phyloP scores from a whole-genome alignment of 2,888 invertebrate species.

The Pachydiplax longipennis region DNA sequence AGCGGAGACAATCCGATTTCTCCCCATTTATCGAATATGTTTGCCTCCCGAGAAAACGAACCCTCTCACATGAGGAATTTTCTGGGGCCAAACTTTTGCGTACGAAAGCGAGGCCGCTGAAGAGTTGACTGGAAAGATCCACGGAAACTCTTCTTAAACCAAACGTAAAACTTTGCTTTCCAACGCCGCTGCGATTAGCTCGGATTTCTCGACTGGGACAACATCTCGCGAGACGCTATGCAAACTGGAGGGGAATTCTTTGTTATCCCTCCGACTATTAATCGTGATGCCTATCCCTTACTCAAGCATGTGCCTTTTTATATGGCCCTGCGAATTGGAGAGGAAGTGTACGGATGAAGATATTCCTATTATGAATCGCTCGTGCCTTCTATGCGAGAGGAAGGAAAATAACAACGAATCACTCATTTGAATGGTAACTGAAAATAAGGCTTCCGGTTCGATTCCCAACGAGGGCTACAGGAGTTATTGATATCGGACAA shows the following conservation, averaged over 20 bases:
- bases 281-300: neutral
- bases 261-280: constrained; percentile 20
- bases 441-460: no score
- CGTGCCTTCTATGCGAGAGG: no score
- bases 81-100: neutral
- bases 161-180: neutral
- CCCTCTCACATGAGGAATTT: neutral
- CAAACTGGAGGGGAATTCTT: constrained; percentile 8
- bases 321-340: no score
- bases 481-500: no score
- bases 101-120: neutral
- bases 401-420: no score
- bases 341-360: no score
- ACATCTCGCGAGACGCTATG: constrained; percentile 17
- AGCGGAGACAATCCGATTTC: no score
- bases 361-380: no score
- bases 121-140: neutral
- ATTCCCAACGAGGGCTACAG: no score
- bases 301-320: neutral
- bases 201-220: neutral
- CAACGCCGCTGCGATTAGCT: neutral
- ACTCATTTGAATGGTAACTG: no score
- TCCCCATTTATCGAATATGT: no score
- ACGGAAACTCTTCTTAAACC: neutral
- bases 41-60: neutral